Evolutionary conservation across 2,113 vertebrate genomes (phyloP).

Genomic region (Vicugna pacos): DNA sequence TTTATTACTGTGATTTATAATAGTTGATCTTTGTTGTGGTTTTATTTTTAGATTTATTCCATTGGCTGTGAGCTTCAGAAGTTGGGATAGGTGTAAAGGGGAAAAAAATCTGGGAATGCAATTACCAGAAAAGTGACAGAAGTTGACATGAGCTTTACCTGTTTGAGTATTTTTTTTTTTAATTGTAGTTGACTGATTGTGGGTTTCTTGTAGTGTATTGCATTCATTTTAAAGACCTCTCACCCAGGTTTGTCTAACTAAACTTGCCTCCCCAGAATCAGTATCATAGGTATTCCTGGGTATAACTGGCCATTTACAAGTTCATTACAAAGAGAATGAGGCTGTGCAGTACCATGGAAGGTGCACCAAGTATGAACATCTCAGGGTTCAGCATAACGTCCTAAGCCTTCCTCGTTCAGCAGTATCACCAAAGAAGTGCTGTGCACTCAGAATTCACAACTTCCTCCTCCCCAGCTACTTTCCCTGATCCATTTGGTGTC

Average conservation of each 20-base stretch:
- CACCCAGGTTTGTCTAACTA: background rate
- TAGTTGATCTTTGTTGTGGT: background rate
- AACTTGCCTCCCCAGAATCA: background rate
- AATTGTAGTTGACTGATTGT: background rate
- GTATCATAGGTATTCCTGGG: background rate
- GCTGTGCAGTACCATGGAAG: too few relatives aligned
- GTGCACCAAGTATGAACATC: background rate
- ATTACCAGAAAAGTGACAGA: background rate
- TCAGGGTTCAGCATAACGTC: background rate
- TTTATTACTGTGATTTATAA: background rate
- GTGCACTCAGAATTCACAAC: background rate
- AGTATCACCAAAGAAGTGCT: fast-evolving
- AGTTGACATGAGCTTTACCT: background rate
- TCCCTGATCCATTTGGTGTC: background rate
- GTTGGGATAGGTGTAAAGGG: background rate
- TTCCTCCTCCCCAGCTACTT: background rate
- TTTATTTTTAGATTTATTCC: background rate
- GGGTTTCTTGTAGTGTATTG: background rate
- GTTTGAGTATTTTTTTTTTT: background rate
- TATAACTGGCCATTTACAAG: background rate
- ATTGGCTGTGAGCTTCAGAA: background rate
- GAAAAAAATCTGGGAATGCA: background rate
- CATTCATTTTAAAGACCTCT: background rate
- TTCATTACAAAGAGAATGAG: background rate
- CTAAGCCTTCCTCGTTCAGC: fast-evolving